Base-by-base conservation (phyloP, 1,140 invertebrate species). In the Gonioctena quinquepunctata region DNA sequence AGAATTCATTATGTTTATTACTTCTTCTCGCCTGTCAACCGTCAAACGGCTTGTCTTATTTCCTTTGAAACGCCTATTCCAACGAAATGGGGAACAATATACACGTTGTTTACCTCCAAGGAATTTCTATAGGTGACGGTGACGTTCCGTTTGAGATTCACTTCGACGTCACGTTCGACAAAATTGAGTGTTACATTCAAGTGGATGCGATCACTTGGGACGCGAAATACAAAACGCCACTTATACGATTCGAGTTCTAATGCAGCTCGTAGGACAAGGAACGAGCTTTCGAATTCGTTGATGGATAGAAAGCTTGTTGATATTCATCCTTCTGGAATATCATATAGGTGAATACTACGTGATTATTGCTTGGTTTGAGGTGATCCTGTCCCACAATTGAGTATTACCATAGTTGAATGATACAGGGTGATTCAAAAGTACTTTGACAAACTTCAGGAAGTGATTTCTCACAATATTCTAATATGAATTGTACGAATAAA, bases 121-220 rank as follows among this genome's bases (percentile, higher is more conserved):
- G 33, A 42, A 2, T 42, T 42, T 42, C 3, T n/a, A 42, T 42
- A 42, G 33, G 33, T 42, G 11, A 13, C 33, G 16, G 11, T n/a
- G 33, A 42, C 33, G 33, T 62, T 72, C n/a, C 33, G 33, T 49
- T 69, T 63, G 25, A 25, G 61, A 57, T 63, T 52, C 57, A 69
- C 61, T 22, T 4, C 27, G 61, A n/a, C 19, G 61, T 42, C 28
- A 25, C 27, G 18, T 63, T n/a, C 19, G 27, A 42, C 13, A 19
- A 48, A 48, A 48, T 48, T 49, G 33, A 63, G 61, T 42, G 27
- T 49, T 18, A 63, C 19, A 63, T 48, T 63, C 27, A 63, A 63
- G 27, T 22, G 61, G 18, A 60, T 60, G 25, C 21, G 25, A 11
- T 27, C 57, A 60, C 57, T 27, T 11, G 57, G 57, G 57, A 60